phyloP scores from a whole-genome alignment of 2,797 vertebrate genomes.

The Crenuchus spilurus region DNA sequence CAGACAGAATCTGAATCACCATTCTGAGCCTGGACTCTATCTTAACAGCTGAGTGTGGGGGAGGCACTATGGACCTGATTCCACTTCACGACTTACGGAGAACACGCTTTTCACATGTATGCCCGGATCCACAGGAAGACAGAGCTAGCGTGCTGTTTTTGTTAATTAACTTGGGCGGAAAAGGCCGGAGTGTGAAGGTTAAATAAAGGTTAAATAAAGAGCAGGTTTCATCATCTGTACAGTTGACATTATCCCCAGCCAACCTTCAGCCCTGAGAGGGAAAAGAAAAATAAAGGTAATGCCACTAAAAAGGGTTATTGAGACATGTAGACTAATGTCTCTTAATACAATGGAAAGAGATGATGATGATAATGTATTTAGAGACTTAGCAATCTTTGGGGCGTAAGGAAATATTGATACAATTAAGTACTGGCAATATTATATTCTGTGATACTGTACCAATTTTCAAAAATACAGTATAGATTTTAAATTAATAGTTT shows the following conservation, averaged over 20 bases:
- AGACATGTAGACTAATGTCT: background rate
- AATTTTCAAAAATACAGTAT: too few species aligned
- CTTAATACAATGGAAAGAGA: too few species aligned
- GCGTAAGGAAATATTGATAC: too few species aligned
- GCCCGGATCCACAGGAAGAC: conserved; percentile 19
- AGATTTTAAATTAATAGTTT: too few species aligned
- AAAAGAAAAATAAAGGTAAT: background rate
- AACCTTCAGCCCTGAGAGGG: background rate
- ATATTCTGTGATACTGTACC: too few species aligned
- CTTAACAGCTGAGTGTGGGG: conserved; percentile 48
- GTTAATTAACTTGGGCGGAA: conserved; percentile 15
- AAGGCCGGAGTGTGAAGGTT: background rate
- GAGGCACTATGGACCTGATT: conserved; percentile 31
- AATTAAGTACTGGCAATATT: too few species aligned
- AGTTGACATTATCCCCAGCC: background rate
- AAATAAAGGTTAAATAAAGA: conserved; percentile 25
- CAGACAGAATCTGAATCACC: conserved; percentile 47
- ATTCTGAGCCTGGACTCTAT: conserved; percentile 31
- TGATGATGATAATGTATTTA: too few species aligned
- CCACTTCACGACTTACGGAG: conserved; percentile 1
- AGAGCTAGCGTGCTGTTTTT: background rate
- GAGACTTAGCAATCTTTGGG: too few species aligned
- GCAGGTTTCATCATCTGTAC: conserved; percentile 7
- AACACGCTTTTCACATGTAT: conserved; percentile 36
- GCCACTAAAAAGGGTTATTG: background rate